Evolutionary conservation across 2,113 vertebrate species (phyloP), one percentile per base, ranked within the genome.

Genomic region (Xenopus borealis): DNA sequence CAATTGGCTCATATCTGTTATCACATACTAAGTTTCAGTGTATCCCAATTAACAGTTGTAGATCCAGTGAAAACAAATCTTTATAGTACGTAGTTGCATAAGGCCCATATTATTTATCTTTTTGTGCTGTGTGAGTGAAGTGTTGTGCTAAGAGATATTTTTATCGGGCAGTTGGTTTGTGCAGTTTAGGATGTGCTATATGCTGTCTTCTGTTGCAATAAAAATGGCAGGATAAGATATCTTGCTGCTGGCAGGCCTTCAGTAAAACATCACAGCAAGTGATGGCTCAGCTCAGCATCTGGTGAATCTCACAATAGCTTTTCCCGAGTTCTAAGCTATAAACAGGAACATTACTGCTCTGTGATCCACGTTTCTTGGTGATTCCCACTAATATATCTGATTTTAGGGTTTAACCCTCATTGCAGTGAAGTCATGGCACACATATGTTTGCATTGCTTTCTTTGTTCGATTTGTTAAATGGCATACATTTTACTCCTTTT

Each of bases 291-390:
- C 62, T 61, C 45, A 69, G 66, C 74, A 76, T 76, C 74, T 69
- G 74, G 74, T 52, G 63, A 63, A 44, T 64, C 66, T 76, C 74
- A 76, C 65, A 75, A 68, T 69, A 58, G 59, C 66, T 76, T 76
- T 76, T 76, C 74, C 66, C 57, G 40, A 76, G 66, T 63, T 76
- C 20, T 69, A 62, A 55, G 52, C 47, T 69, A 69, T 69, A 76
- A 75, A 68, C 72, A 75, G 64, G 65, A 66, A 68, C 64, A 68
- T 75, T 45, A 20, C 14, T 44, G 74, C 46, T 76, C 66, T 63
- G 74, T 76, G 57, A 76, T 76, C 66, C 63, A 30, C 59, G 57
- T 64, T 69, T 55, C 17, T 69, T 55, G 13, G 40, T 76, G 58
- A 76, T 69, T 76, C 59, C 52, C 66, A 63, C 45, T 76, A 23